Conservation (phyloP, 2,113 vertebrate genomes). For the Rhipidura dahli region DNA sequence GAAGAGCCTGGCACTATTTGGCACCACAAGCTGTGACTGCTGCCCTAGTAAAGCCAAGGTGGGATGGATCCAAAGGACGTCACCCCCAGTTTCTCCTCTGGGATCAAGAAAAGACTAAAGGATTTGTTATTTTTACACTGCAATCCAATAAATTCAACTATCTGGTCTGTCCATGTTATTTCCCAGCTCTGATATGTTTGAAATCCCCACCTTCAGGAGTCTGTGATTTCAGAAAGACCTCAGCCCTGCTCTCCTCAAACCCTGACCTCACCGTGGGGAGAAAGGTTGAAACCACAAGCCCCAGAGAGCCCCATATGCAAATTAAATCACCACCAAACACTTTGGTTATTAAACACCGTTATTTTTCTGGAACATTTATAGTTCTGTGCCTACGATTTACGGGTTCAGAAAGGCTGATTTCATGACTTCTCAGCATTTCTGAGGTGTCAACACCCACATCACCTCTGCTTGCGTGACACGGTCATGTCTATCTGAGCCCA, state of each 20-base stretch:
- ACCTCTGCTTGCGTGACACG: neutral
- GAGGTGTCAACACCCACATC: neutral
- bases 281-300: neutral
- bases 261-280: neutral
- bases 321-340: neutral
- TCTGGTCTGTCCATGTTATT: neutral
- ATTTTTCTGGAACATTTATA: neutral
- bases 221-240: neutral
- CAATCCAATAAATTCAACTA: neutral
- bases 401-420: neutral
- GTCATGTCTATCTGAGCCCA: neutral
- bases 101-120: neutral
- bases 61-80: neutral
- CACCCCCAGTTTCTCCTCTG: neutral
- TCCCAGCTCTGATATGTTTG: neutral
- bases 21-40: neutral
- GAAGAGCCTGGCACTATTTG: neutral
- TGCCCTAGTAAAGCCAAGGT: neutral
- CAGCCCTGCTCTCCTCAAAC: neutral
- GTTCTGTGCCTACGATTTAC: neutral
- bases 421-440: neutral
- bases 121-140: neutral
- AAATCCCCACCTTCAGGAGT: neutral
- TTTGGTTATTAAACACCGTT: neutral
- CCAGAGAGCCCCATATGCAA: slow-evolving; percentile 2